Conservation (phyloP, 2,797 vertebrate species). For the Acrossocheilus wenchowensis region DNA sequence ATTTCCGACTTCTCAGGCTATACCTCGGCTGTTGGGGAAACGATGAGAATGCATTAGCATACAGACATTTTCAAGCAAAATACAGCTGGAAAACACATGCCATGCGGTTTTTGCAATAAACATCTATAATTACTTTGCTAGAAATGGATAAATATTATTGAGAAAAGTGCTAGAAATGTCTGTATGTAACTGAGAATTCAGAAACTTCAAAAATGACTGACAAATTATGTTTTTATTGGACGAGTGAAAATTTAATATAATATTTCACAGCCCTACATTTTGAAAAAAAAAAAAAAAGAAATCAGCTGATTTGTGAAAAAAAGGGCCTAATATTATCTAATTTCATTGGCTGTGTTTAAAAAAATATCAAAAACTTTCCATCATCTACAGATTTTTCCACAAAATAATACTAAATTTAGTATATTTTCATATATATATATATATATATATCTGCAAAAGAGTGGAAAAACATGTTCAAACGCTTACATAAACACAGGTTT, state of each 20-base stretch:
- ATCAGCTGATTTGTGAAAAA: not conserved
- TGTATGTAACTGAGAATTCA: not conserved
- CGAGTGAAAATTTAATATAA: not conserved
- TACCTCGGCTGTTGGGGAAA: constrained; percentile 71
- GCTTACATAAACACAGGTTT: too few relatives aligned
- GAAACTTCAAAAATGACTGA: not conserved
- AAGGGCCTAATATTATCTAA: not conserved
- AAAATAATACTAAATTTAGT: not conserved
- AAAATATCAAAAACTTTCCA: not conserved
- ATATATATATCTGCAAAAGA: not conserved
- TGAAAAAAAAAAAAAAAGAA: too few relatives aligned
- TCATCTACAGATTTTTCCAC: not conserved
- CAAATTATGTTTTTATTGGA: not conserved
- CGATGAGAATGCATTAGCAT: constrained; percentile 21
- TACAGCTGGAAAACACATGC: not conserved
- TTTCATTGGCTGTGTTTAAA: not conserved
- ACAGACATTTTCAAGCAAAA: not conserved
- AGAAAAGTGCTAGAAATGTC: not conserved
- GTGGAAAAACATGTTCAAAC: not conserved
- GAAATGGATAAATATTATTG: not conserved
- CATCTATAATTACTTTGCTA: not conserved
- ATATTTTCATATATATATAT: not conserved
- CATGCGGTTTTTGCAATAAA: not conserved
- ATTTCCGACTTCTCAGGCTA: constrained; percentile 74
- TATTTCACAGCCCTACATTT: not conserved